phyloP scores from a whole-genome alignment of 2,888 invertebrate species.

The Psylliodes chrysocephalus region DNA sequence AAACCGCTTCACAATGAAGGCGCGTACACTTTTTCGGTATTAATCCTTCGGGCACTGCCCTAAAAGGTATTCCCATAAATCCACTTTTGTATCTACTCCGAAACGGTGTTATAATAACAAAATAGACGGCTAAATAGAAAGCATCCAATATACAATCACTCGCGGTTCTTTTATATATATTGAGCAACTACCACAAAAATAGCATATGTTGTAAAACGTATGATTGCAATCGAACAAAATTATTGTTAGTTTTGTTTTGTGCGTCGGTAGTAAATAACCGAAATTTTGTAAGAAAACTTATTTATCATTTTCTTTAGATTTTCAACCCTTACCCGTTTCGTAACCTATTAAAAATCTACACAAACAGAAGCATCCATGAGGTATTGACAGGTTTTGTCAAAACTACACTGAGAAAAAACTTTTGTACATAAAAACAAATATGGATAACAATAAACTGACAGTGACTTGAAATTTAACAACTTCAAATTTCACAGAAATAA shows the following conservation, averaged over 20 bases:
- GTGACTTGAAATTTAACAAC: too few relatives aligned
- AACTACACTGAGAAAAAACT: too few relatives aligned
- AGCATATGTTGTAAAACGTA: conserved; percentile 2
- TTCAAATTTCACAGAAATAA: too few relatives aligned
- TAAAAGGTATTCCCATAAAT: conserved; percentile 5
- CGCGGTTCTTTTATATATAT: neutral
- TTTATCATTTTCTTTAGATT: too few relatives aligned
- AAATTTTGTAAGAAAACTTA: neutral
- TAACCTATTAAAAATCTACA: too few relatives aligned
- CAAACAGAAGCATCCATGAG: too few relatives aligned
- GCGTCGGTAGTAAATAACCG: neutral
- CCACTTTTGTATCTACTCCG: neutral
- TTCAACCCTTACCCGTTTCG: too few relatives aligned
- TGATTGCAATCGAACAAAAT: neutral
- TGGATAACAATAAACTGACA: too few relatives aligned
- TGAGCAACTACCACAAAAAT: conserved; percentile 9
- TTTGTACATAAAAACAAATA: too few relatives aligned
- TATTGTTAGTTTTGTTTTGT: conserved; percentile 7
- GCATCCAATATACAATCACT: neutral
- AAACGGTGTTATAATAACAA: neutral
- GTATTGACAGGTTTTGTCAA: too few relatives aligned
- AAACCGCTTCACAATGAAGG: too few relatives aligned
- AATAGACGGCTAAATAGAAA: neutral
- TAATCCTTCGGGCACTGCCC: neutral
- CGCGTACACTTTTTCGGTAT: conserved; percentile 1